Evolutionary conservation across 2,113 vertebrate species (phyloP), one percentile per base, ranked within the genome.

Genomic region (Petrocephalus zakoni): DNA sequence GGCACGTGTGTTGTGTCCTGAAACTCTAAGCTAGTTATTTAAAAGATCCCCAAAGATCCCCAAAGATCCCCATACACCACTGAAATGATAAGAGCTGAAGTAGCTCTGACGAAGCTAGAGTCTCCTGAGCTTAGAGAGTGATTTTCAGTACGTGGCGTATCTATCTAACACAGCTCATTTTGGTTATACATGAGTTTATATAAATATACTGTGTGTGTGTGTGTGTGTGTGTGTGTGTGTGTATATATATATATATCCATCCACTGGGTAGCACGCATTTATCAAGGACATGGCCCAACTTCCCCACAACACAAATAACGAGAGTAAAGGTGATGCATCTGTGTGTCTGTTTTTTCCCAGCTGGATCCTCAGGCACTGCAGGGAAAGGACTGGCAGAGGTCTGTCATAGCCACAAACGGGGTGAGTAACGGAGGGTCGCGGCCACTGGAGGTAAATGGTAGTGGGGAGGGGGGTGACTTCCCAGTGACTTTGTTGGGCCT

Each of bases 331-430:
- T 83, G 81, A 83, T 15, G 25, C 25, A 42, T 56, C 7, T 42
- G 37, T 49, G 46, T 78, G 68, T 75, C 15, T 88, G 8, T 82
- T 46, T 88, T 13, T 7, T 2, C 4, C 68, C 58, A 99, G 98
- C 96, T 99, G 91, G 98, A 99, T 64, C 96, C 97, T 0, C 97
- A 99, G 92, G 91, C 90, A 0, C 94, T 99, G 88, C 97, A 98
- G 91, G 97, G 98, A 89, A 98, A 98, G 94, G 98, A 99, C 37
- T 99, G 98, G 98, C 98, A 99, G 86, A 96, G 97, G 87, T 97
- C 97, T 0, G 96, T 99, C 89, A 97, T 99, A 90, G 95, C 96
- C 3, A 99, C 99, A 97, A 99, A 98, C 0, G 98, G 98, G 92
- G 98, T 99, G 94, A 92, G 98, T 95, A 55, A 86, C 10, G 51